Percentiles rank a stretch among this genome's conserved stretches.
Evolutionary conservation across 2,113 vertebrate genomes (phyloP).

Genomic region (Vicugna pacos): DNA sequence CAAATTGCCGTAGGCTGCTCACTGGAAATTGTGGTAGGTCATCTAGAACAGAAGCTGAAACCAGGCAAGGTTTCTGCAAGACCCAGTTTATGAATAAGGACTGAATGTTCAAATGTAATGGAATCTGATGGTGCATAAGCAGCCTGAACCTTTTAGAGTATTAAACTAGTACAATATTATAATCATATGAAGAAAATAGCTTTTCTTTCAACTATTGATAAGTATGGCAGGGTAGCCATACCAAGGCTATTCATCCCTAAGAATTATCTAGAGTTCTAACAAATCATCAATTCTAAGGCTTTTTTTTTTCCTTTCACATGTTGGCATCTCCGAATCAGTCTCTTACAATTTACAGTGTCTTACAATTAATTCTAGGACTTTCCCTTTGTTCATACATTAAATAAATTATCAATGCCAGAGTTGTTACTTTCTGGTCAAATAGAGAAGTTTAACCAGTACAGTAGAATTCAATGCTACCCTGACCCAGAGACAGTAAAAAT

Average conservation of each 20-base stretch:
- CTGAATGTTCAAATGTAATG: background rate
- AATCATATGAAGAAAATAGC: background rate
- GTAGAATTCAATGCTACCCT: background rate
- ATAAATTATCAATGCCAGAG: background rate
- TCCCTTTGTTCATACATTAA: background rate
- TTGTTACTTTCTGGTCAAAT: slow-evolving; percentile 1
- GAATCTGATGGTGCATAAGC: background rate
- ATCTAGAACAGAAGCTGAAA: background rate
- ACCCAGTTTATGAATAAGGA: background rate
- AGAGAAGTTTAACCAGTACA: background rate
- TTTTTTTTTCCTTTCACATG: background rate
- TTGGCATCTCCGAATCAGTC: background rate
- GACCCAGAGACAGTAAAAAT: background rate
- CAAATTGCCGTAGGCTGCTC: background rate
- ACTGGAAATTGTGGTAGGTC: background rate
- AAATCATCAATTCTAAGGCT: background rate
- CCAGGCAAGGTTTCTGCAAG: background rate
- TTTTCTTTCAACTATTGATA: slow-evolving; percentile 12
- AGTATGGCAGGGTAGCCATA: background rate
- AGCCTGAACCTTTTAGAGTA: background rate
- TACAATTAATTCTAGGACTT: background rate
- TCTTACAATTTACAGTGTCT: background rate
- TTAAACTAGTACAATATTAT: background rate
- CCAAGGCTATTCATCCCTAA: background rate
- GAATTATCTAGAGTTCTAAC: background rate